A percentile compares a stretch with the other conserved stretches of the same genome.
Evolutionary conservation across 2,888 invertebrate genomes (phyloP).

Genomic region (Pediacus dermestoides): DNA sequence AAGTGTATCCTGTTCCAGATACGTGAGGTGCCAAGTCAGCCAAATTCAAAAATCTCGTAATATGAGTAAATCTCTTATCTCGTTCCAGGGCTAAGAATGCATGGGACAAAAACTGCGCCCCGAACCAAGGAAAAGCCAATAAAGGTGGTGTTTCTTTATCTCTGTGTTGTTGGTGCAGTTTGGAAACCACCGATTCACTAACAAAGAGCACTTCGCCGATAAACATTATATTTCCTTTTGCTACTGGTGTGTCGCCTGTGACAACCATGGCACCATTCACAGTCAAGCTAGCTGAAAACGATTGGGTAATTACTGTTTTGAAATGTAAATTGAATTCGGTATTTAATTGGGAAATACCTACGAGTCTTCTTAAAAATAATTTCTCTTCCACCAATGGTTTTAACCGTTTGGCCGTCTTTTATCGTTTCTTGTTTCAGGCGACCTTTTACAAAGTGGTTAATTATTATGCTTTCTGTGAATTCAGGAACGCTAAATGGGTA

Average conservation of each 20-base stretch:
- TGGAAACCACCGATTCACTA: conserved; percentile 59
- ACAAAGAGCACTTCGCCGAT: conserved; percentile 62
- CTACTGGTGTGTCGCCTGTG: conserved; percentile 58
- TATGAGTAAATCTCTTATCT: conserved; percentile 55
- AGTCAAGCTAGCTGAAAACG: conserved; percentile 52
- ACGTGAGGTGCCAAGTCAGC: conserved; percentile 61
- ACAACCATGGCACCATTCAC: conserved; percentile 60
- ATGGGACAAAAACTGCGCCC: conserved; percentile 62
- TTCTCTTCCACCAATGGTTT: conserved; percentile 58
- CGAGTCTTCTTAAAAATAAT: conserved; percentile 57
- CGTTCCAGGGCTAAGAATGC: conserved; percentile 59
- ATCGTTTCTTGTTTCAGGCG: conserved; percentile 56
- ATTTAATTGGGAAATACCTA: conserved; percentile 44
- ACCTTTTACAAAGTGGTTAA: conserved; percentile 60
- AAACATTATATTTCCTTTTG: conserved; percentile 62
- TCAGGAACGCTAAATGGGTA: conserved; percentile 65
- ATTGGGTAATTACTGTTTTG: background rate
- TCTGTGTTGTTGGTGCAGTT: conserved; percentile 60
- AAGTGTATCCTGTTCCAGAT: conserved; percentile 63
- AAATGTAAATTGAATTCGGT: background rate
- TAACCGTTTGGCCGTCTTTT: conserved; percentile 54
- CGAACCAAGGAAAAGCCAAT: conserved; percentile 63
- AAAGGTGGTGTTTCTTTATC: conserved; percentile 65
- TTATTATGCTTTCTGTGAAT: conserved; percentile 59
- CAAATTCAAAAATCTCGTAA: conserved; percentile 60